phyloP scores from a whole-genome alignment of 1,140 invertebrate species.

The Aphidius gifuensis region DNA sequence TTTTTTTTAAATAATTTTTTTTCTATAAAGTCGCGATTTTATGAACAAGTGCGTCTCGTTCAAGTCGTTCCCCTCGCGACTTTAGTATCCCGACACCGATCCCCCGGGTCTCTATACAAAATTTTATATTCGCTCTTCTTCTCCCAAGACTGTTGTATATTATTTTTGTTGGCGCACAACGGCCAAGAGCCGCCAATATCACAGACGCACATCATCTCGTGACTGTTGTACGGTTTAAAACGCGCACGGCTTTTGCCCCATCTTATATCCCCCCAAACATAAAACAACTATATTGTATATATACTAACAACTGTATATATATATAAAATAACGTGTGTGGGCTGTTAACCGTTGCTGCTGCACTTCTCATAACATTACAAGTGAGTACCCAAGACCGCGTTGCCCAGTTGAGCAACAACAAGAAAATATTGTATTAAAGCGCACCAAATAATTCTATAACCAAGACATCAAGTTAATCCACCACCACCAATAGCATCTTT shows the following conservation, averaged over 20 bases:
- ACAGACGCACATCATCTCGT: constrained; percentile 37
- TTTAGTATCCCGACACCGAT: constrained; percentile 7
- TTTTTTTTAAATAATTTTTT: too few relatives aligned
- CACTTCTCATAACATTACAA: too few relatives aligned
- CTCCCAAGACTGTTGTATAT: background rate
- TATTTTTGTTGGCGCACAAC: constrained; percentile 17
- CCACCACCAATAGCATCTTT: constrained; percentile 8
- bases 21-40: background rate
- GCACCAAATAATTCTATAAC: background rate
- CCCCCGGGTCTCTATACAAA: constrained; percentile 7
- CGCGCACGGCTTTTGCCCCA: constrained; percentile 1
- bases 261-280: too few relatives aligned
- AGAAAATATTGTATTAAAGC: too few relatives aligned
- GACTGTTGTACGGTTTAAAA: constrained; percentile 37
- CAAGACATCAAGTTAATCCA: too few relatives aligned
- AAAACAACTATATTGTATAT: too few relatives aligned
- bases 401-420: too few relatives aligned
- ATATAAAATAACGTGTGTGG: too few relatives aligned
- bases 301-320: too few relatives aligned
- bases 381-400: too few relatives aligned
- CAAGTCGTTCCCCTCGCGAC: background rate
- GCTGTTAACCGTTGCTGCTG: too few relatives aligned
- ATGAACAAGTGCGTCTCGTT: too few relatives aligned
- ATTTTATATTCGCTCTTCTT: constrained; percentile 3
- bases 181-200: background rate